Evolutionary conservation across 2,113 vertebrate genomes (phyloP).

Genomic region (Serilophus lunatus): DNA sequence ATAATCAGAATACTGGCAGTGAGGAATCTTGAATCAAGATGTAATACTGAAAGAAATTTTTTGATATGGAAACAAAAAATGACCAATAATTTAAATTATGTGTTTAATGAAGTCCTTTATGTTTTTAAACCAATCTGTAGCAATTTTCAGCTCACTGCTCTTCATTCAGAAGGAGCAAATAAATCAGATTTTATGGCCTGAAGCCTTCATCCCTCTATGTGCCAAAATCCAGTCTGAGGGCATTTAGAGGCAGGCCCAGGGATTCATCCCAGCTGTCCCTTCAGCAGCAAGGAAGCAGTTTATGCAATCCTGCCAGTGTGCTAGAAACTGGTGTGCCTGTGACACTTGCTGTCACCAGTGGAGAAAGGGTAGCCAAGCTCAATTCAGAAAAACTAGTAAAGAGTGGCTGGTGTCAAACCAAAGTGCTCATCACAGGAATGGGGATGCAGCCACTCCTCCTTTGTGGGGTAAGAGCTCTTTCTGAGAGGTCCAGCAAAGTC

Average conservation of each 20-base stretch:
- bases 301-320: accelerated
- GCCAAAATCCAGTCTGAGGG: neutral
- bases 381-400: neutral
- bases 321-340: neutral
- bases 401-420: neutral
- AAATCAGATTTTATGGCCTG: neutral
- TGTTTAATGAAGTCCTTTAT: neutral
- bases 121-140: neutral
- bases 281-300: neutral
- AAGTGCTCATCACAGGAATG: neutral
- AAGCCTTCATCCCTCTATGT: accelerated
- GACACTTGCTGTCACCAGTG: neutral
- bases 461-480: neutral
- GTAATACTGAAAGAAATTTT: neutral
- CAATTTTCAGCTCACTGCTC: accelerated
- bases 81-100: neutral
- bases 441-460: neutral
- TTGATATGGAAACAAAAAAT: neutral
- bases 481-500: neutral
- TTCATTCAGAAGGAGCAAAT: neutral
- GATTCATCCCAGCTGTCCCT: neutral
- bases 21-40: neutral
- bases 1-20: neutral
- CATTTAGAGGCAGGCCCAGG: neutral
- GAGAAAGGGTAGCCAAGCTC: neutral